Base-by-base conservation (phyloP, 2,113 vertebrate species). In the Chiloscyllium plagiosum region DNA sequence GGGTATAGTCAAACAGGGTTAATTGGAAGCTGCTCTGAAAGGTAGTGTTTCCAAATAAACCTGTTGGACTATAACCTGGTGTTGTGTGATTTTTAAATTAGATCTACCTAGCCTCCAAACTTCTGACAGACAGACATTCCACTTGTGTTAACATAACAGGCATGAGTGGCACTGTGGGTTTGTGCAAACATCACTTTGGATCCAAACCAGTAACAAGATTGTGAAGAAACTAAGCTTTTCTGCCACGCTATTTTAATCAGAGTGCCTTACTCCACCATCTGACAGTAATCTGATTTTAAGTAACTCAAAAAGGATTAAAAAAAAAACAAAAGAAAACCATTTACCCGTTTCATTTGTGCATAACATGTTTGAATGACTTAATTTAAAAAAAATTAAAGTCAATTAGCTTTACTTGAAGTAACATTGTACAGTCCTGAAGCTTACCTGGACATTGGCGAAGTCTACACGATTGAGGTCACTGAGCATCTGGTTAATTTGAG, bases 401-500 rank as follows among this genome's bases (percentile, higher is more conserved):
- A 4, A 66, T 92, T 33, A 92, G n/a, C 61, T 66, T 8, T 37
- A 66, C 33, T 92, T 92, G 89, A 92, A 6, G n/a, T 22, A 92
- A 92, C 0, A 92, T 42, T 92, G 29, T 37, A 92, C 5, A 26
- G 61, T 76, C 69, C 68, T 72, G 69, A 52, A 0, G 68, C 96
- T 96, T 96, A 99, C 99, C 99, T 99, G 99, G 96, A 99, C 99
- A 0, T 99, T 99, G 95, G 99, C 98, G 0, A 99, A 99, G 97
- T 99, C 99, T 17, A 99, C 99, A 0, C 99, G 97, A 97, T 99
- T 99, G 97, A 99, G 99, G 97, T 99, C 99, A 0, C 98, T 99
- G 96, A 99, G 99, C 99, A 99, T 99, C 98, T 99, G 99, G 98
- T 98, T 99, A 96, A 99, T 99, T 98, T 99, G 99, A 3, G 99